phyloP scores from a whole-genome alignment of 2,888 invertebrate genomes.

The Eupithecia pulchellata region DNA sequence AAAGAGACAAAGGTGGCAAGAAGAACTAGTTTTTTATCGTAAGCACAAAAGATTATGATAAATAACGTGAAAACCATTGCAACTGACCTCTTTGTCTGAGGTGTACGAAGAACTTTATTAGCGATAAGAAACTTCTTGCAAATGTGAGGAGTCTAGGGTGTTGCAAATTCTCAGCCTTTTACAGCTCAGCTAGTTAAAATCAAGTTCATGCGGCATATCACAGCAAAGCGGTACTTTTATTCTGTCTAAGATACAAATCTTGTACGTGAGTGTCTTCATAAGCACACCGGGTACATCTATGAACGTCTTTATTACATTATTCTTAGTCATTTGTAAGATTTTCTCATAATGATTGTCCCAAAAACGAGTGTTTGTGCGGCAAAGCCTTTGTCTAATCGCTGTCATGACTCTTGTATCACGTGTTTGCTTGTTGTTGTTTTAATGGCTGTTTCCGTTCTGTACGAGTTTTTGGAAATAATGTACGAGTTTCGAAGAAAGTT shows the following conservation, averaged over 20 bases:
- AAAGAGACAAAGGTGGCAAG: background rate
- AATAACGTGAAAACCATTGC: background rate
- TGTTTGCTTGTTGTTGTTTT: conserved; percentile 60
- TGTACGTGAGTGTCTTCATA: conserved; percentile 83
- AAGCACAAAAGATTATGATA: background rate
- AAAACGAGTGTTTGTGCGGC: conserved; percentile 83
- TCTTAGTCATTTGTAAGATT: conserved; percentile 84
- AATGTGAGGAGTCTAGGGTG: conserved; percentile 36
- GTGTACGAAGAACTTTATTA: background rate
- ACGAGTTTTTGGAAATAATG: conserved; percentile 44
- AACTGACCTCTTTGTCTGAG: conserved; percentile 1
- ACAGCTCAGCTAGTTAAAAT: conserved; percentile 66
- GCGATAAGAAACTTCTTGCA: conserved; percentile 17
- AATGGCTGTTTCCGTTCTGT: conserved; percentile 47
- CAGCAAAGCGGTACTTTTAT: conserved; percentile 82
- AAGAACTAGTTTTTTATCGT: background rate
- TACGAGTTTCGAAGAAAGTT: conserved; percentile 35
- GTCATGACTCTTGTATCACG: conserved; percentile 66
- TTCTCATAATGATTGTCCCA: conserved; percentile 85
- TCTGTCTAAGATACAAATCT: conserved; percentile 80
- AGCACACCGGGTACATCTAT: conserved; percentile 82
- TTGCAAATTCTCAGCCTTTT: conserved; percentile 43
- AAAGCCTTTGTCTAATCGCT: conserved; percentile 84
- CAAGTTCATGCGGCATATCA: conserved; percentile 77
- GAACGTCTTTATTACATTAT: conserved; percentile 84